A percentile compares a stretch with the other conserved stretches of the same genome.
These are phyloP conservation scores for Zosterops hypoxanthus DNA, from an alignment of 2,113 vertebrate species.

Conservation along the genomic window DNA sequence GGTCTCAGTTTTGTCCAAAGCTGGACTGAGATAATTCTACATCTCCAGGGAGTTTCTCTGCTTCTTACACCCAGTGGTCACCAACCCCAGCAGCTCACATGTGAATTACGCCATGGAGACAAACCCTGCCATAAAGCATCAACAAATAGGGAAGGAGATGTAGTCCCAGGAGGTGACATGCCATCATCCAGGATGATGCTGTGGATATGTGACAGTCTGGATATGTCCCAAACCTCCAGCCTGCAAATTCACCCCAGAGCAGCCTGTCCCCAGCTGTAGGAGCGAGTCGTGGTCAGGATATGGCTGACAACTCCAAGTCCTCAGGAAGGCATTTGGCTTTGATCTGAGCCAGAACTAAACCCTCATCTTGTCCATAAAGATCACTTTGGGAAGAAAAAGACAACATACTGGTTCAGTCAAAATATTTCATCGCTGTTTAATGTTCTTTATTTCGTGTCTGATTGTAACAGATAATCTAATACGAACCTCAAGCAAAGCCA, in stretches of 20 bases:
- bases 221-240: neutral
- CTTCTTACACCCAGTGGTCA: neutral
- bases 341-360: conserved; percentile 17
- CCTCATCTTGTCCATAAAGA: conserved; percentile 18
- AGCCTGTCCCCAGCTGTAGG: neutral
- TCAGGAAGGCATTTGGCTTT: neutral
- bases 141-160: neutral
- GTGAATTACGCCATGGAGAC: neutral
- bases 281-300: rapidly evolving
- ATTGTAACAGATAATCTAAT: conserved; percentile 41
- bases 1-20: neutral
- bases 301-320: neutral
- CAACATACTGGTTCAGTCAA: conserved; percentile 47
- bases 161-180: neutral
- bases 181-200: neutral
- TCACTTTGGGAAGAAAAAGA: neutral
- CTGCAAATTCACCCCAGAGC: neutral
- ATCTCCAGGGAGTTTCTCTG: neutral
- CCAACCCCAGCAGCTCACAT: rapidly evolving
- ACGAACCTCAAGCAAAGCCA: conserved; percentile 22
- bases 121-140: neutral
- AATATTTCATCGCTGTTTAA: conserved; percentile 37
- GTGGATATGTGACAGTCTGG: neutral
- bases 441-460: neutral
- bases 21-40: neutral